Conservation (phyloP, 37 sponge, comb jelly and placozoan species). For the Ephydatia muelleri region DNA sequence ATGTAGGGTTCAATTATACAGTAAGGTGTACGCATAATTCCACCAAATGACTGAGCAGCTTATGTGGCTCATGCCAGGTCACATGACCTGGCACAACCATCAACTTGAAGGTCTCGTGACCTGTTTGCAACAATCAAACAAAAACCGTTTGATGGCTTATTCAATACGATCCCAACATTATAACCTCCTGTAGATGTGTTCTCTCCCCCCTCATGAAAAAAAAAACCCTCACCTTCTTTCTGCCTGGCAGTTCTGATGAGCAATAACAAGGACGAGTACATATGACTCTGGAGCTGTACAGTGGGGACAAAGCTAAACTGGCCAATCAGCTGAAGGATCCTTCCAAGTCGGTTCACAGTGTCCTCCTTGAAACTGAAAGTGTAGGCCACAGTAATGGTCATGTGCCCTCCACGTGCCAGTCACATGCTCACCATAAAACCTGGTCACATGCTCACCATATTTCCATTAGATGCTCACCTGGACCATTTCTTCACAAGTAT, state of each 20-base stretch:
- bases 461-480: constrained; percentile 6
- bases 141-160: too few relatives aligned
- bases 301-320: background rate
- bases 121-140: too few relatives aligned
- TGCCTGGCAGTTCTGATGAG: constrained; percentile 5
- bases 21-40: too few relatives aligned
- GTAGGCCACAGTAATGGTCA: background rate
- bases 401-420: background rate
- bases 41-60: too few relatives aligned
- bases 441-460: background rate
- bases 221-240: constrained; percentile 14
- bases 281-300: background rate
- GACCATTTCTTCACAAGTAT: constrained; percentile 49
- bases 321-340: constrained; percentile 15
- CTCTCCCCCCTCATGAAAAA: background rate
- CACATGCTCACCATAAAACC: background rate
- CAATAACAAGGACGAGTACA: constrained; percentile 17
- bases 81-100: too few relatives aligned
- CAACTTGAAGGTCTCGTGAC: too few relatives aligned
- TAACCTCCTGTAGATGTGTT: too few relatives aligned
- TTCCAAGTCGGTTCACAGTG: background rate
- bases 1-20: too few relatives aligned
- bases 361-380: constrained; percentile 2
- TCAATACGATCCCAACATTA: too few relatives aligned
- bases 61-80: too few relatives aligned